These are phyloP conservation scores for Nyctibius bracteatus DNA, from an alignment of 2,113 vertebrate species.

Conservation along the genomic window DNA sequence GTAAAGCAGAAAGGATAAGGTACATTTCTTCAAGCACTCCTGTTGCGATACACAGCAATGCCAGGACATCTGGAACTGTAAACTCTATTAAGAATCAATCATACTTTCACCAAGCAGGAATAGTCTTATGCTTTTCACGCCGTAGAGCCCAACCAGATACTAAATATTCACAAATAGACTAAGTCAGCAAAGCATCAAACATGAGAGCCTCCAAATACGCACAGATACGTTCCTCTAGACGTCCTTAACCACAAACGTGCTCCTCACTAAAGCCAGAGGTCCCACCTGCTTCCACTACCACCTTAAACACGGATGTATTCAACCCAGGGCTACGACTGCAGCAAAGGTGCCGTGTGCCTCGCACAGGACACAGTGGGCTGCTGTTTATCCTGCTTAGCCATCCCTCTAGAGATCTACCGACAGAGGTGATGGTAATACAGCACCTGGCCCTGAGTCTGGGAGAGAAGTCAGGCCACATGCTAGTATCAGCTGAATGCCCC, in stretches of 20 bases:
- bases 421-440: not conserved
- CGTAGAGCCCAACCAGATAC: not conserved
- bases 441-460: not conserved
- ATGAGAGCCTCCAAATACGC: not conserved
- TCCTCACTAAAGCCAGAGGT: not conserved
- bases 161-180: not conserved
- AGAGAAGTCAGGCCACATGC: not conserved
- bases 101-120: not conserved
- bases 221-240: not conserved
- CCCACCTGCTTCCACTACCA: not conserved
- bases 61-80: not conserved
- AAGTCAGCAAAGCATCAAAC: not conserved
- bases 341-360: not conserved
- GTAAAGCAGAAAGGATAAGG: not conserved
- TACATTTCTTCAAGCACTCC: not conserved
- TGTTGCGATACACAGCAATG: not conserved
- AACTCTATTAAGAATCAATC: not conserved
- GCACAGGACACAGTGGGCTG: not conserved
- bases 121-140: not conserved
- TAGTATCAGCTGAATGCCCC: not conserved
- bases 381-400: not conserved
- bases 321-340: not conserved
- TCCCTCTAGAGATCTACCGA: not conserved
- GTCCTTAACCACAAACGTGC: not conserved
- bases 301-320: not conserved